Percentiles rank a stretch among this genome's conserved stretches.
Evolutionary conservation across 2,888 invertebrate species (phyloP).

Genomic region (Epistrophella euchroma): DNA sequence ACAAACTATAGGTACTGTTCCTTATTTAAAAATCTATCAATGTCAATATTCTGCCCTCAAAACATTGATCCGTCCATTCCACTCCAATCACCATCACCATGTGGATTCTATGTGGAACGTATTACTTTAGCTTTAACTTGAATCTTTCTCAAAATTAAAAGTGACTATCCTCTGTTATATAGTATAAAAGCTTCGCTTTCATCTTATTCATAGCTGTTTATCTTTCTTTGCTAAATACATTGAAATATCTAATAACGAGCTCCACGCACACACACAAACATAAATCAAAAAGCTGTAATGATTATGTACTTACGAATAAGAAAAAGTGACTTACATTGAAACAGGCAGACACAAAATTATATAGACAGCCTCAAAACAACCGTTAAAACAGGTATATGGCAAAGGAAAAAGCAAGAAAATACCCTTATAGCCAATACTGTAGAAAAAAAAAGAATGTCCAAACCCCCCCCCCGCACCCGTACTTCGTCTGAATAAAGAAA

Average conservation of each 20-base stretch:
- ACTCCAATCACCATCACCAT: neutral
- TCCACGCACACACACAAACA: conserved; percentile 8
- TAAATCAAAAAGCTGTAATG: neutral
- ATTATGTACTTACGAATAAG: neutral
- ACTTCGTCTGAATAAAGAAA: conserved; percentile 1
- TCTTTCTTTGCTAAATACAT: conserved; percentile 28
- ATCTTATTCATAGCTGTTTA: neutral
- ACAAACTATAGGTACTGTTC: neutral
- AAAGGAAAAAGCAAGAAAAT: conserved; percentile 10
- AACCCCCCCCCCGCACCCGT: neutral
- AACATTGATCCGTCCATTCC: neutral
- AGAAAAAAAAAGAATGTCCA: conserved; percentile 28
- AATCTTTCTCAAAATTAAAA: conserved; percentile 23
- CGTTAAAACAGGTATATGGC: conserved; percentile 8
- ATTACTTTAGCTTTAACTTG: conserved; percentile 37
- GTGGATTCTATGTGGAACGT: conserved; percentile 43
- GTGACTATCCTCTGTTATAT: conserved; percentile 21
- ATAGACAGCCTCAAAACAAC: conserved; percentile 18
- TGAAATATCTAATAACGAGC: conserved; percentile 27
- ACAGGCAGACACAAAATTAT: neutral
- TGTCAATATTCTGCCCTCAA: neutral
- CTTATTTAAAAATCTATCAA: neutral
- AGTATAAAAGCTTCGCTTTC: conserved; percentile 36
- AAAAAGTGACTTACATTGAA: neutral
- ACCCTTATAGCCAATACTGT: conserved; percentile 40